Percentiles rank a stretch among this genome's conserved stretches.
These are phyloP conservation scores for Dendrophyllia cribrosa DNA, from an alignment of 64 coral and sea anemone species.

Conservation along the genomic window DNA sequence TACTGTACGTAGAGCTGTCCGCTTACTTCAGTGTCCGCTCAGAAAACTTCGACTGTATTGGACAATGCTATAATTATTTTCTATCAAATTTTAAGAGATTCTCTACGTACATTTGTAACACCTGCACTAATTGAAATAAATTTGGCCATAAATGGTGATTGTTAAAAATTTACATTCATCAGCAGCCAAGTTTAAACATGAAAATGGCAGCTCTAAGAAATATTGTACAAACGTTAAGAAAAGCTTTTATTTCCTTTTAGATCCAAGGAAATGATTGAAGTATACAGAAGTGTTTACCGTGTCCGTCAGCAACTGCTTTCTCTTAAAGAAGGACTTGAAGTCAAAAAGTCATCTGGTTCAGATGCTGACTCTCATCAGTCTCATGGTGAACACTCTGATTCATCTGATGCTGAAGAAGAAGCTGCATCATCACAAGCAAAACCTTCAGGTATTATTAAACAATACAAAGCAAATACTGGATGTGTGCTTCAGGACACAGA, in stretches of 20 bases:
- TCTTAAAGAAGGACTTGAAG: slow-evolving; percentile 33
- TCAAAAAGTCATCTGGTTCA: background rate
- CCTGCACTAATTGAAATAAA: too few relatives aligned
- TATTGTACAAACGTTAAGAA: background rate
- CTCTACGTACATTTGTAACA: too few relatives aligned
- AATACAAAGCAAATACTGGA: background rate
- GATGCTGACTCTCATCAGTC: background rate
- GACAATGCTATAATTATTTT: too few relatives aligned
- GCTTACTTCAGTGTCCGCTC: too few relatives aligned
- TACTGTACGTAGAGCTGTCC: too few relatives aligned
- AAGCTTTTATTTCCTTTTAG: background rate
- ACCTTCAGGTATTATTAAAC: background rate
- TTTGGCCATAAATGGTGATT: too few relatives aligned
- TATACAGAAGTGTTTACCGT: slow-evolving; percentile 37
- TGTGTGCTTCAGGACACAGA: too few relatives aligned
- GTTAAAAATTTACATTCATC: too few relatives aligned
- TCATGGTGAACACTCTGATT: slow-evolving; percentile 14
- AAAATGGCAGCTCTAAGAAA: background rate
- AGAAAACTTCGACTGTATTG: too few relatives aligned
- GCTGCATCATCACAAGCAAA: background rate
- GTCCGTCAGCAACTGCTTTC: slow-evolving; percentile 30
- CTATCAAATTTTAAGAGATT: too few relatives aligned
- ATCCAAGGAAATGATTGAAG: slow-evolving; percentile 65
- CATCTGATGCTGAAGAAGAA: slow-evolving; percentile 10
- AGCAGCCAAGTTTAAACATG: too few relatives aligned